phyloP scores from a whole-genome alignment of 2,888 invertebrate species.

The Horisme vitalbata region DNA sequence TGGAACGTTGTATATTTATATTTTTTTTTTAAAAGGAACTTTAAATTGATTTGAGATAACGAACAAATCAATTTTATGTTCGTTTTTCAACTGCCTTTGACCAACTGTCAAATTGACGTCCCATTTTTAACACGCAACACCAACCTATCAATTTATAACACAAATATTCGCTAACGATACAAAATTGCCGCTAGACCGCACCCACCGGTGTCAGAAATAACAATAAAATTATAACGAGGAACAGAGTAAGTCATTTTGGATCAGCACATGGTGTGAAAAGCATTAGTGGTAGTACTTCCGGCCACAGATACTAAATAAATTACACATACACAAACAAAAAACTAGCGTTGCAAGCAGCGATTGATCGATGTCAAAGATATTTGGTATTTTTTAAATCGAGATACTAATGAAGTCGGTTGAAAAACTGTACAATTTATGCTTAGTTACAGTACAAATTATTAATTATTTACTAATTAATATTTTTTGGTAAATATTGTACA shows the following conservation, averaged over 20 bases:
- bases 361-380: background rate
- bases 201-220: conserved; percentile 52
- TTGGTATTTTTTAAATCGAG: too few relatives aligned
- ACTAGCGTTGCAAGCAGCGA: background rate
- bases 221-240: conserved; percentile 42
- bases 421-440: too few relatives aligned
- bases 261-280: conserved; percentile 66
- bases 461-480: too few relatives aligned
- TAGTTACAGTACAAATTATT: too few relatives aligned
- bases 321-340: too few relatives aligned
- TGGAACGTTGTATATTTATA: too few relatives aligned
- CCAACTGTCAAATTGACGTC: conserved; percentile 20
- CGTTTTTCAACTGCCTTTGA: too few relatives aligned
- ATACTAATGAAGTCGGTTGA: too few relatives aligned
- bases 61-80: background rate
- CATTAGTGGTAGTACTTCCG: conserved; percentile 63
- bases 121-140: conserved; percentile 12
- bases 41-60: too few relatives aligned
- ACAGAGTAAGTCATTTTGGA: conserved; percentile 53
- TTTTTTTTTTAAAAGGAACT: too few relatives aligned
- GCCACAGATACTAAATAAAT: too few relatives aligned
- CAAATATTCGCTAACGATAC: conserved; percentile 66
- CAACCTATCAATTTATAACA: conserved; percentile 27
- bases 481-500: too few relatives aligned
- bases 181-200: conserved; percentile 47